Base-by-base conservation (phyloP, 2,113 vertebrate species). In the Pipa parva region DNA sequence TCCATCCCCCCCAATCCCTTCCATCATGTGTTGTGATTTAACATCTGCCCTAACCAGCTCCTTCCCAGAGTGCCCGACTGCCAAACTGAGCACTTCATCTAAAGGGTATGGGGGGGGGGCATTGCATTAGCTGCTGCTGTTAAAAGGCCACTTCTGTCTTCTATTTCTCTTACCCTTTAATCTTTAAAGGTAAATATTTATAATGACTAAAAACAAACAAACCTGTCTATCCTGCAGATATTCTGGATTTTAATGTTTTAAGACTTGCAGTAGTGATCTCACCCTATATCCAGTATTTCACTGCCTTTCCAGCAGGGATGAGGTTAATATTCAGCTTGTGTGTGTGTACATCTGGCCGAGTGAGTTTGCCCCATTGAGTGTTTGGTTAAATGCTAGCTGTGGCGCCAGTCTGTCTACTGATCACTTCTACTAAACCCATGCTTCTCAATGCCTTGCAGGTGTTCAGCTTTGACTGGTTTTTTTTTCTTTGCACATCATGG, bases 321-420 rank as follows among this genome's bases (percentile, higher is more conserved):
- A 25, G 66, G 66, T 69, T 61, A 69, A 69, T 28, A 7, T 8
- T n/a, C 27, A 25, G 80, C 49, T 36, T 77, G 81, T 79, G 75
- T 79, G 75, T 79, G 88, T 79, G 81, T 87, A 89, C 91, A 92
- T 95, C 92, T 95, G 93, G 91, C 91, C 87, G 80, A 87, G 92
- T 91, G 90, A 87, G 89, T 93, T 94, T 89, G 89, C 92, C 91
- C 89, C 89, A 90, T 84, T 81, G 90, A 94, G 92, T 92, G 93
- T 95, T 95, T 94, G 92, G 91, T 95, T 93, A 90, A 97, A 92
- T 93, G 92, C 90, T 94, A 89, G 90, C 90, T 93, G 92, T 80
- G 95, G 94, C 93, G 94, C 97, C 95, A 92, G 93, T 82, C 92
- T 93, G 95, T 95, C 94, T 88, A 90, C 92, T 94, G 90, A 88